Conservation (phyloP, 1,140 invertebrate genomes). For the Lepidurus couesii region DNA sequence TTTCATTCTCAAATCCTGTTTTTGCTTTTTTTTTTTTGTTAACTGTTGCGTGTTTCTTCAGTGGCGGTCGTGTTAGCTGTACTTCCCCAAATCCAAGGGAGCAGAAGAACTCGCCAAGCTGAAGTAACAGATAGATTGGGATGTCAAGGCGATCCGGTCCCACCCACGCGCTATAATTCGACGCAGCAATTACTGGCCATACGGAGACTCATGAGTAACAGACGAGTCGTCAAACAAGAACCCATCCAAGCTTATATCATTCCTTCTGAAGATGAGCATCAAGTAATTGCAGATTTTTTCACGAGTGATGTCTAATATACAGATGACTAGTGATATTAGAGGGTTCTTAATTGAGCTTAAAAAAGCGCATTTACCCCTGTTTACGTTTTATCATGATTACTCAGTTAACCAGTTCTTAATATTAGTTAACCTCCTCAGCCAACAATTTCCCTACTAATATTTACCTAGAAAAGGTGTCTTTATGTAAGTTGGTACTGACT, state of each 20-base stretch:
- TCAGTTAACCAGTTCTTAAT: too few relatives aligned
- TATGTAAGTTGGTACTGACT: too few relatives aligned
- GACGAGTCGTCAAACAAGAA: constrained; percentile 50
- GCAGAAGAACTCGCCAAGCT: neutral
- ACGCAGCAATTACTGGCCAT: constrained; percentile 5
- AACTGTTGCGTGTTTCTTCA: neutral
- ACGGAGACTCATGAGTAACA: neutral
- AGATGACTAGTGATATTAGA: too few relatives aligned
- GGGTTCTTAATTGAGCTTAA: too few relatives aligned
- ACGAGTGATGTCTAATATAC: too few relatives aligned
- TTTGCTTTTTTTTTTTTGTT: neutral
- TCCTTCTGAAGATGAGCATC: constrained; percentile 71
- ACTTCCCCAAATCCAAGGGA: neutral
- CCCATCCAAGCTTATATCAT: constrained; percentile 67
- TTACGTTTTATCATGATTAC: too few relatives aligned
- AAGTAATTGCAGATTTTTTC: constrained; percentile 48
- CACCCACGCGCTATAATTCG: constrained; percentile 1
- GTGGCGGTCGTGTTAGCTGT: neutral
- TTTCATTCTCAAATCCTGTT: neutral
- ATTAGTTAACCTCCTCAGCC: too few relatives aligned
- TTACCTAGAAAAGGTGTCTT: too few relatives aligned
- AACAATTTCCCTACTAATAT: too few relatives aligned
- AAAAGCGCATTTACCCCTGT: too few relatives aligned
- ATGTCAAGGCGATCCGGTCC: neutral
- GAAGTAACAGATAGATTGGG: constrained; percentile 1